Evolutionary conservation across 2,113 vertebrate species (phyloP).

Genomic region (Fulica atra): DNA sequence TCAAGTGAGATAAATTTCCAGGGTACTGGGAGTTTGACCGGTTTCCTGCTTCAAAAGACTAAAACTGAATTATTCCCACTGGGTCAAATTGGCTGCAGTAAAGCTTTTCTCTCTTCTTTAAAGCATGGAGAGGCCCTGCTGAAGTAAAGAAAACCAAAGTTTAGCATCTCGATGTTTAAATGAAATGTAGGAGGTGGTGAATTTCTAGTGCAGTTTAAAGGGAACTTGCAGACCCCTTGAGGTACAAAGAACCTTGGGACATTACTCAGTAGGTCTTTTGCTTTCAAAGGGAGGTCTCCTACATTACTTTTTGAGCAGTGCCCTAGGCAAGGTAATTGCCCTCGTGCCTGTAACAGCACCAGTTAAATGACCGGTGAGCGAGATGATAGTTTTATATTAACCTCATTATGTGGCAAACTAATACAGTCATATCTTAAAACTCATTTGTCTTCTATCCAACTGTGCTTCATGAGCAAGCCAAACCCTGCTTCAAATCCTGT

Average conservation of each 20-base stretch:
- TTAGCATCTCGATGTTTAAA: background rate
- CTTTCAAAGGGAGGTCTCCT: background rate
- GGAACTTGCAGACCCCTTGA: background rate
- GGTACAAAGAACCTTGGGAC: background rate
- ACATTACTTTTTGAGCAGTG: fast-evolving
- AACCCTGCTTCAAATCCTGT: background rate
- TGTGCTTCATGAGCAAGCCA: background rate
- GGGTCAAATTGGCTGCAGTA: background rate
- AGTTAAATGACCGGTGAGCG: background rate
- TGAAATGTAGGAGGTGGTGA: background rate
- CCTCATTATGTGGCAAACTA: background rate
- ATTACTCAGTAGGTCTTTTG: background rate
- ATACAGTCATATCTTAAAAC: background rate
- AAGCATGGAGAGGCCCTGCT: background rate
- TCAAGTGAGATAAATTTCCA: background rate
- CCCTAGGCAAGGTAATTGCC: background rate
- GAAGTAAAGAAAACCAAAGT: background rate
- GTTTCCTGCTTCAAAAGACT: background rate
- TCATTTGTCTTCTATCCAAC: background rate
- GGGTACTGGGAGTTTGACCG: background rate
- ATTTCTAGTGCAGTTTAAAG: background rate
- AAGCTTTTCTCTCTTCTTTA: background rate
- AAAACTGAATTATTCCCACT: background rate
- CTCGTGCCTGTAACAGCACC: background rate
- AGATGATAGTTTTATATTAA: background rate